Percentiles rank a stretch among this genome's conserved stretches.
Conservation (phyloP, 2,113 vertebrate genomes). For the Seriola rivoliana region DNA sequence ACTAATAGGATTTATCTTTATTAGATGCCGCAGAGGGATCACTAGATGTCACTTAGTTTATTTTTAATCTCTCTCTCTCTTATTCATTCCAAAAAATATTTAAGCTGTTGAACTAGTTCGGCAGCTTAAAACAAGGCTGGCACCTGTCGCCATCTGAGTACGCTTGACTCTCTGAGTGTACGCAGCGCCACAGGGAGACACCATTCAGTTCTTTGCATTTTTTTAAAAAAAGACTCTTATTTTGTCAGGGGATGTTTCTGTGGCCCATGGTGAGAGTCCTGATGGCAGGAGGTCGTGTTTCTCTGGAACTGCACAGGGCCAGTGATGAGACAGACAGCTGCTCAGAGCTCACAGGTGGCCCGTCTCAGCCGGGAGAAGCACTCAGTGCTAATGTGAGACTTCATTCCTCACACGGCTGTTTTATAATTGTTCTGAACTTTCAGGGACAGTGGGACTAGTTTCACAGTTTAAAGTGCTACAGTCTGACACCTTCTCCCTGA, state of each 20-base stretch:
- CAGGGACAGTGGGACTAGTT: neutral
- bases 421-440: conserved; percentile 18
- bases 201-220: neutral
- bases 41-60: conserved; percentile 23
- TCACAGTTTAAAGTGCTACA: neutral
- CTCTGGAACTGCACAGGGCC: conserved; percentile 19
- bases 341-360: conserved; percentile 60
- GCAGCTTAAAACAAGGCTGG: neutral
- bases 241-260: neutral
- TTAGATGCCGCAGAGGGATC: conserved; percentile 33
- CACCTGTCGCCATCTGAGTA: neutral
- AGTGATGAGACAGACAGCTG: conserved; percentile 65
- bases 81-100: neutral
- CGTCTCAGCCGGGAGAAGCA: conserved; percentile 8
- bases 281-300: neutral
- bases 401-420: conserved; percentile 28
- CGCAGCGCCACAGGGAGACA: neutral
- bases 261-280: neutral
- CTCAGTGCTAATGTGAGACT: conserved; percentile 23
- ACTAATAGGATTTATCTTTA: conserved; percentile 35
- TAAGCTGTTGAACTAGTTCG: conserved; percentile 6
- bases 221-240: neutral
- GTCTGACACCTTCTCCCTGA: neutral
- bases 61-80: conserved; percentile 5
- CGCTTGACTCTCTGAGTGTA: neutral